These are phyloP conservation scores for Strongylocentrotus purpuratus DNA, from an alignment of 35 echinoderm and acorn worm species.

Conservation along the genomic window DNA sequence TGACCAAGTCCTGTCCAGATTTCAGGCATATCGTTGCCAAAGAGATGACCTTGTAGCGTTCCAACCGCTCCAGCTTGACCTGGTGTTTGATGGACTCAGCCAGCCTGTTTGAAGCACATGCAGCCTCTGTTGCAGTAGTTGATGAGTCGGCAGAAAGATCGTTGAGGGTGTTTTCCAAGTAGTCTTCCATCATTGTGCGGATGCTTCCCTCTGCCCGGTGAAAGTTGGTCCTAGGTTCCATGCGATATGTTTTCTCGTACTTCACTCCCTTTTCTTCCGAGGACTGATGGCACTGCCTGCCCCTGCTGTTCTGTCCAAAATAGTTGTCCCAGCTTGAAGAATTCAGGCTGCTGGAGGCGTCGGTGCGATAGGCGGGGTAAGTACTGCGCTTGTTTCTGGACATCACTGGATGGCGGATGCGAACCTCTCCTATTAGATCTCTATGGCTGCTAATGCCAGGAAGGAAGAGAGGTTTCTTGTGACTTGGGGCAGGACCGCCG, in stretches of 20 bases:
- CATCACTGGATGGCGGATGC: neutral
- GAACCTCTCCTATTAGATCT: neutral
- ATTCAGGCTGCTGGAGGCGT: neutral
- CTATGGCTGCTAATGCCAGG: neutral
- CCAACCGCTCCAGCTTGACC: slow-evolving; percentile 51
- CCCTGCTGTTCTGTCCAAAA: neutral
- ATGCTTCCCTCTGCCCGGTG: neutral
- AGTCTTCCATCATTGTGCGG: neutral
- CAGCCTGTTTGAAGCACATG: slow-evolving; percentile 8
- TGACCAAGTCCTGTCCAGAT: slow-evolving; percentile 46
- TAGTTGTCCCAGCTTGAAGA: neutral
- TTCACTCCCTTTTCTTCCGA: neutral
- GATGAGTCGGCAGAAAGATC: neutral
- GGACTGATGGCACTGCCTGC: neutral
- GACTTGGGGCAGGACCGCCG: neutral
- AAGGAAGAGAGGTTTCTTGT: neutral
- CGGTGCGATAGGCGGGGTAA: neutral
- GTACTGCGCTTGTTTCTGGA: neutral
- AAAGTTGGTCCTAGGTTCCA: slow-evolving; percentile 9
- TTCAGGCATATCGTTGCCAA: slow-evolving; percentile 18
- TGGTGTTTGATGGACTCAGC: slow-evolving; percentile 54
- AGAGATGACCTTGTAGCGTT: slow-evolving; percentile 63
- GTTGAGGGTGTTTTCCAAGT: neutral
- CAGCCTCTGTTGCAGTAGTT: neutral
- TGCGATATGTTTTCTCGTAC: slow-evolving; percentile 3